Conservation (phyloP, 1,140 invertebrate species). For the Philaenus spumarius region DNA sequence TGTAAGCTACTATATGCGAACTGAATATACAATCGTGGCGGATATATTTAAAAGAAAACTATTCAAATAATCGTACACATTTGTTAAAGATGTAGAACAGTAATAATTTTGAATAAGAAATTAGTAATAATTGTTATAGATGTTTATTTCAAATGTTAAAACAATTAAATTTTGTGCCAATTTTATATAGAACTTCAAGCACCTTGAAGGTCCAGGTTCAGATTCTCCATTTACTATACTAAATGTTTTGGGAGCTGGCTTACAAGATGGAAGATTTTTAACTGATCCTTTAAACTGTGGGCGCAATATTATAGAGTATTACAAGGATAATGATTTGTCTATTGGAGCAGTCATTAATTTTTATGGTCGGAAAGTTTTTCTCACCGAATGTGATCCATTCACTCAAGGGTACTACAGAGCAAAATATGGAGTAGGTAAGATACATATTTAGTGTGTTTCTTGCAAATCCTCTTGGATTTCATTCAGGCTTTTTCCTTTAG, state of each 20-base stretch:
- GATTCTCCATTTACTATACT: slow-evolving; percentile 53
- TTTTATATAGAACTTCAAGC: slow-evolving; percentile 36
- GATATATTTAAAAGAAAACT: no score
- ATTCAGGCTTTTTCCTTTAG: slow-evolving; percentile 67
- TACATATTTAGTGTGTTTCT: not conserved
- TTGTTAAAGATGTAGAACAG: no score
- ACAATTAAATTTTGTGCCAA: not conserved
- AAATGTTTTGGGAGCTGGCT: slow-evolving; percentile 59
- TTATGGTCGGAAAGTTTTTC: slow-evolving; percentile 68
- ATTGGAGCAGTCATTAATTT: slow-evolving; percentile 74
- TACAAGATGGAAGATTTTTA: slow-evolving; percentile 52
- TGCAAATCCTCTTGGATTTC: slow-evolving; percentile 54
- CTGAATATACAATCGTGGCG: no score
- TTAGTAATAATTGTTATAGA: no score
- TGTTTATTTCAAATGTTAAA: no score
- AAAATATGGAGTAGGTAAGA: slow-evolving; percentile 44
- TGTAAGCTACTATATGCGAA: no score
- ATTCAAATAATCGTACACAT: no score
- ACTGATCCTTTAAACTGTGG: slow-evolving; percentile 50
- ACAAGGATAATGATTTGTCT: slow-evolving; percentile 64
- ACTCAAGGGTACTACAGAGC: slow-evolving; percentile 81
- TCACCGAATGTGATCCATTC: slow-evolving; percentile 79
- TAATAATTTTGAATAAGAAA: no score
- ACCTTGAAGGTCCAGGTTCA: slow-evolving; percentile 51
- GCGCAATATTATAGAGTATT: slow-evolving; percentile 47